Percentiles rank a stretch among this genome's conserved stretches.
Conservation (phyloP, 2,888 invertebrate species). For the Orthonevra nobilis region DNA sequence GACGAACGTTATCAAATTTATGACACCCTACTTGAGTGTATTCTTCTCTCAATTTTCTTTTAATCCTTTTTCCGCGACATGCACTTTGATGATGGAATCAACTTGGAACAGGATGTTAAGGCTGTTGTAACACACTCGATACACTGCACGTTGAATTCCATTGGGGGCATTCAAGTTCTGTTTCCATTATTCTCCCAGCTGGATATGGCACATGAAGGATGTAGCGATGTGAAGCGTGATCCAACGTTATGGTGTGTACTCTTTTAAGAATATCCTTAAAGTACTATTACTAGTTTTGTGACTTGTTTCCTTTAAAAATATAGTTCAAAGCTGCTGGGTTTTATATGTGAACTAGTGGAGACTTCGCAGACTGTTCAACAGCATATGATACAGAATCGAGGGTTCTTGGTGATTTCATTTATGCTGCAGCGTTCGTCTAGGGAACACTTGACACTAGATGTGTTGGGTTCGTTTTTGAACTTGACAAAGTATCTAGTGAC, state of each 20-base stretch:
- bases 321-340: constrained; percentile 96
- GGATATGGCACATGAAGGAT: constrained; percentile 94
- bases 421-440: constrained; percentile 95
- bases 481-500: constrained; percentile 96
- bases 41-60: constrained; percentile 1
- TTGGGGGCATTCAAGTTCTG: constrained; percentile 98
- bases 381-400: constrained; percentile 99
- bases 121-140: constrained; percentile 99
- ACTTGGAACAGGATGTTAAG: constrained; percentile 92
- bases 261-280: constrained; percentile 12
- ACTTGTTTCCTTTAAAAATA: constrained; percentile 6
- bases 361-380: constrained; percentile 98
- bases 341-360: constrained; percentile 98
- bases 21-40: constrained; percentile 26
- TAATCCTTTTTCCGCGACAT: constrained; percentile 32
- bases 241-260: constrained; percentile 90
- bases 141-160: constrained; percentile 98
- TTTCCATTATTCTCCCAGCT: constrained; percentile 99
- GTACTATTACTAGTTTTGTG: constrained; percentile 25
- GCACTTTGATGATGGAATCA: constrained; percentile 28
- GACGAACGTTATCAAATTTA: constrained; percentile 59
- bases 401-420: constrained; percentile 98
- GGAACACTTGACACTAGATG: constrained; percentile 96
- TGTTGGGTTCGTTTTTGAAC: constrained; percentile 94
- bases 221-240: constrained; percentile 91